Evolutionary conservation across 2,113 vertebrate species (phyloP).

Genomic region (Xerus inauris): DNA sequence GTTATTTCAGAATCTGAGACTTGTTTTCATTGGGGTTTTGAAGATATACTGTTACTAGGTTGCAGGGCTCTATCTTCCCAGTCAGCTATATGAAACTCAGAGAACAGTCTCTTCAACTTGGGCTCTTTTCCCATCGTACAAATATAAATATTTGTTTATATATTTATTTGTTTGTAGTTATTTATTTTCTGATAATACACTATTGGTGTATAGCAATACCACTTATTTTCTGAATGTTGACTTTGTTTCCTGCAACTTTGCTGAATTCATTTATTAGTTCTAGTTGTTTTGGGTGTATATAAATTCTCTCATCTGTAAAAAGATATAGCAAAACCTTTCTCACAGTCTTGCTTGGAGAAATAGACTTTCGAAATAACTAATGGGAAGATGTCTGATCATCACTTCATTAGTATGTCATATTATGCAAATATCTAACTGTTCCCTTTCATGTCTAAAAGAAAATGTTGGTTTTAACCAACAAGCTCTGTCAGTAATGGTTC

Average conservation of each 20-base stretch:
- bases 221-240: too few relatives aligned
- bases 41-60: not conserved
- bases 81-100: not conserved
- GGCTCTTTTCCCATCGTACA: not conserved
- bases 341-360: not conserved
- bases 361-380: not conserved
- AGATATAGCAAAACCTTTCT: not conserved
- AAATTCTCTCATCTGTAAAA: not conserved
- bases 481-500: not conserved
- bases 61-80: not conserved
- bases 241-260: too few relatives aligned
- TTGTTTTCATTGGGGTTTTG: not conserved
- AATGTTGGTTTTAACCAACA: not conserved
- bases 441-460: not conserved
- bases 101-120: not conserved
- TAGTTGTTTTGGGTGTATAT: not conserved
- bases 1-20: not conserved
- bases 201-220: too few relatives aligned
- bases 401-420: not conserved
- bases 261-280: too few relatives aligned
- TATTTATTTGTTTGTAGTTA: too few relatives aligned
- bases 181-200: too few relatives aligned
- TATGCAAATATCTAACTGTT: not conserved
- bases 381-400: not conserved
- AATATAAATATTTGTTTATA: not conserved